Base-by-base conservation (phyloP, 1,140 invertebrate genomes). In the Hydropsyche tenuis region DNA sequence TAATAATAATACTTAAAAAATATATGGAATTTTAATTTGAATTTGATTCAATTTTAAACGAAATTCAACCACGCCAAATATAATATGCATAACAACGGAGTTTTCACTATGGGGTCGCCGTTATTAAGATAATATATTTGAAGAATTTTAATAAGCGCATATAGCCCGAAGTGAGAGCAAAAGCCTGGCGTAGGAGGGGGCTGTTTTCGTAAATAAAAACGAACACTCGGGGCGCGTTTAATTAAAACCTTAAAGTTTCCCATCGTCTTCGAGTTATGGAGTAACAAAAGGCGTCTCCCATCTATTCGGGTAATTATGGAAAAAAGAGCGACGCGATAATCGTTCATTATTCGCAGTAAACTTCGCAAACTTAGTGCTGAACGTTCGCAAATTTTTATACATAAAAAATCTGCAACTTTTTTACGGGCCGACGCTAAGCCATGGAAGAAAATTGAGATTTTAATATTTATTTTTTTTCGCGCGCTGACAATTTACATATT, bases 321-420 rank as follows among this genome's bases (percentile, higher is more conserved):
- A 65, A 73, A 73, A 73, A 51, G 71, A 73, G 46, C 23, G 46
- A 73, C 71, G 71, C 60, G 71, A 73, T 73, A 73, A 73, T 73
- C 71, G 62, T 73, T 66, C 71, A 65, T 73, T 73, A 73, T 73
- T 65, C 71, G 46, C 30, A 53, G 45, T 65, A 27, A 42, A 65
- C 20, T 66, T 51, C 3, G 16, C 42, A 48, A 73, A 73, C 71
- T 64, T 68, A 1, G 30, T 37, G 30, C 9, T 37, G 30, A 37
- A 37, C 30, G 30, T 37, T 9, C 30, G 30, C 30, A 9, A 37
- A 37, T 37, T 37, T 9, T 37, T 37, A 37, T 37, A 4, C 30
- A 37, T 37, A 37, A 37, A 37, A 37, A 37, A 37, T 4, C 9
- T 9, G 9, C 30, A 37, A 37, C 30, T 37, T 37, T 37, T 37